Evolutionary conservation across 2,797 vertebrate species (phyloP), one percentile per base, ranked within the genome.

Genomic region (Tachyglossus aculeatus): DNA sequence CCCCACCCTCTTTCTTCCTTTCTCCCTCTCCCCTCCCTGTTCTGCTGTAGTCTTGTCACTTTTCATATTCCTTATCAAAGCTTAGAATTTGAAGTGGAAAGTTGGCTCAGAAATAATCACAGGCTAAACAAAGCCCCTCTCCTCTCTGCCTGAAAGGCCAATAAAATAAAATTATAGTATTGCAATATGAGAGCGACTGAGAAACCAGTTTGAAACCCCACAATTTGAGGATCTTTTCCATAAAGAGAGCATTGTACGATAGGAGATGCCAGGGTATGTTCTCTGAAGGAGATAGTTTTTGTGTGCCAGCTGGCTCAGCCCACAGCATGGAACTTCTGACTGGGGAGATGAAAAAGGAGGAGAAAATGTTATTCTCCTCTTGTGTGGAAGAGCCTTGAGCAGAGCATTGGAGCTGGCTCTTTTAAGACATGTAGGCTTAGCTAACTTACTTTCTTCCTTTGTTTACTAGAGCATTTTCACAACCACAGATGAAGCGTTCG

Each of bases 111-210:
- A 71, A 83, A 86, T 67, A 71, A 71, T 76, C 27, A 63, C 79
- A 78, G 33, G 53, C 31, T 73, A 65, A 57, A 86, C 67, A 60
- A 72, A 44, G 74, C 67, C 57, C 51, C 75, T 81, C 73, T n/a
- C n/a, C n/a, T n/a, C n/a, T n/a, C n/a, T n/a, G n/a, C n/a, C n/a
- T 80, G 60, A 83, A 77, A 70, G 66, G 61, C 29, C 71, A 82
- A 67, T 85, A 64, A 83, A 74, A 71, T 71, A 71, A 81, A 85
- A 81, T 83, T 78, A 72, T 47, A 74, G 71, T 56, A 65, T 82
- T 85, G 65, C 68, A 74, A 77, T 83, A 67, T 64, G 57, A 74
- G 73, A 52, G 43, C 78, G 72, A 59, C 38, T 74, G 74, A 27
- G 27, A 24, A 48, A 48, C 31, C 25, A 48, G 80, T 47, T 50